phyloP scores from a whole-genome alignment of 1,140 invertebrate species.

The Drosophila serrata region DNA sequence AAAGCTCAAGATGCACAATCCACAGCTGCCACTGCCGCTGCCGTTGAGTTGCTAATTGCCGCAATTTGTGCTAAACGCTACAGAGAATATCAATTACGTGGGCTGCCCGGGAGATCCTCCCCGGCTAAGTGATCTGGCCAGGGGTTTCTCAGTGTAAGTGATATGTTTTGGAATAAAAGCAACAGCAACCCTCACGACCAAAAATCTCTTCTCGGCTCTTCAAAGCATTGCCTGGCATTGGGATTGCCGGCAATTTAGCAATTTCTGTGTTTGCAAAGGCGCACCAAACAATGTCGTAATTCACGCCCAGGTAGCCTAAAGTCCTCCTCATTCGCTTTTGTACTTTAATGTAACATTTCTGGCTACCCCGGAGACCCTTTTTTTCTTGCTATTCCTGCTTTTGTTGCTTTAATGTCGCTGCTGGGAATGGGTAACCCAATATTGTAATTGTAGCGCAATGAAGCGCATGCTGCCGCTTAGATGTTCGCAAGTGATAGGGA shows the following conservation, averaged over 20 bases:
- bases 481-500: conserved; percentile 84
- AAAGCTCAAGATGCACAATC: conserved; percentile 53
- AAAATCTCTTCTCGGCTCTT: conserved; percentile 34
- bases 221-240: conserved; percentile 38
- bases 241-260: conserved; percentile 70
- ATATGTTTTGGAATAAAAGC: conserved; percentile 60
- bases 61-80: conserved; percentile 81
- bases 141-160: conserved; percentile 44
- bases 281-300: conserved; percentile 78
- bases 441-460: conserved; percentile 85
- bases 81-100: conserved; percentile 78
- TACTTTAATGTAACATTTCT: conserved; percentile 65
- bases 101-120: conserved; percentile 46
- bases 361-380: conserved; percentile 37
- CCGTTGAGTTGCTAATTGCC: conserved; percentile 73
- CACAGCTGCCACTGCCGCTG: conserved; percentile 3
- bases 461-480: conserved; percentile 81
- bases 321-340: conserved; percentile 31
- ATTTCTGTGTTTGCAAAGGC: conserved; percentile 72
- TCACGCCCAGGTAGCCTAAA: conserved; percentile 75
- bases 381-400: conserved; percentile 6
- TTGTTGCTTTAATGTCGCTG: conserved; percentile 43
- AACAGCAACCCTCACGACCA: conserved; percentile 61
- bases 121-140: conserved; percentile 50
- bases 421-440: conserved; percentile 84